Evolutionary conservation across 2,888 invertebrate species (phyloP).

Genomic region (Drosophila demipolita): DNA sequence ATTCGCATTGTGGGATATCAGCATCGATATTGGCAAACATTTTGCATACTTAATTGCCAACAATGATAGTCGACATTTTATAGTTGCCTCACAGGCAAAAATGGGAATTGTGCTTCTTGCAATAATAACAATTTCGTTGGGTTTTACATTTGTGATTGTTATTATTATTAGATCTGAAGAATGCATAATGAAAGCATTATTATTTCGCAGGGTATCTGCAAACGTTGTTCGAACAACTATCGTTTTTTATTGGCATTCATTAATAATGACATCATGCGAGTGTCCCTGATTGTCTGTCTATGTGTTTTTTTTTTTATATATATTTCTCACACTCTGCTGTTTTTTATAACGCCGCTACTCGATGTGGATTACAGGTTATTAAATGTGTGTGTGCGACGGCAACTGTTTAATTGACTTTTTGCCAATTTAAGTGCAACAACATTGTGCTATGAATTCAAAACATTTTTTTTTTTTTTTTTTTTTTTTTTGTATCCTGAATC

Average conservation of each 20-base stretch:
- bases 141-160: background rate
- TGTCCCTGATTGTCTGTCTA: slow-evolving; percentile 9
- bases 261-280: slow-evolving; percentile 51
- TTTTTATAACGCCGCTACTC: slow-evolving; percentile 18
- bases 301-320: background rate
- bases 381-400: slow-evolving; percentile 52
- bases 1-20: slow-evolving; percentile 14
- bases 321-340: background rate
- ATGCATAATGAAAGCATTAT: background rate
- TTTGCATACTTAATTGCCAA: slow-evolving; percentile 8
- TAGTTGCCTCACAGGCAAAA: background rate
- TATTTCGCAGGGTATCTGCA: slow-evolving; percentile 25
- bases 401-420: slow-evolving; percentile 70
- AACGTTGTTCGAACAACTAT: slow-evolving; percentile 28
- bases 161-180: background rate
- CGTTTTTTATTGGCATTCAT: slow-evolving; percentile 24
- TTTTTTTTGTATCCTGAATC: background rate
- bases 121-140: background rate
- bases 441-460: slow-evolving; percentile 21
- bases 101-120: background rate
- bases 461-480: background rate
- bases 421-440: slow-evolving; percentile 50
- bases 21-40: slow-evolving; percentile 8
- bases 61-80: slow-evolving; percentile 5
- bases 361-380: slow-evolving; percentile 71